Base-by-base conservation (phyloP, 2,888 invertebrate genomes). In the Girardia tigrina region DNA sequence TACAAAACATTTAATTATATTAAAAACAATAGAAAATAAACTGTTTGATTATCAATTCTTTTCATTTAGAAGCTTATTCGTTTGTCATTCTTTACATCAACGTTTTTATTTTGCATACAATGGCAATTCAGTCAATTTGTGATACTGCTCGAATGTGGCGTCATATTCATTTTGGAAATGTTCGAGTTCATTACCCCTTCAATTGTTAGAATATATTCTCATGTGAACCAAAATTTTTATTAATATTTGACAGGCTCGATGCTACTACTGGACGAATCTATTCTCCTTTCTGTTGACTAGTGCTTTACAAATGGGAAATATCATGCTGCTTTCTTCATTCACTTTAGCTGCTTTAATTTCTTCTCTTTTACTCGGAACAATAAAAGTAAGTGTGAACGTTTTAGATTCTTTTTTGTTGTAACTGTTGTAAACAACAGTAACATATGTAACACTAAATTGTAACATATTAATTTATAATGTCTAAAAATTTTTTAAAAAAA, bases 101-200 rank as follows among this genome's bases (percentile, higher is more conserved):
- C 56, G n/a, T 56, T 56, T 56, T 23, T 56, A 4, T 56, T 56
- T 56, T 56, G 56, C n/a, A 4, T 56, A n/a, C 56, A 56, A 56
- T 56, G 56, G 56, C 56, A 56, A 16, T 56, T 56, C n/a, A 56
- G 56, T n/a, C 56, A 56, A n/a, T 56, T 56, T 56, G 56, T 56
- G 4, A 8, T 56, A 16, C 23, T 56, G 23, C n/a, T 56, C 4
- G 56, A 56, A 56, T 12, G 56, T 56, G 56, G 4, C n/a, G 56
- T 56, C n/a, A 56, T 56, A 6, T 56, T 56, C 23, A 23, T 4
- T 12, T 16, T 56, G 4, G 56, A 56, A 12, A 56, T 56, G 56
- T 56, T 56, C n/a, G 56, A 56, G n/a, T 56, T 56, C n/a, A n/a
- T 56, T 12, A 20, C 56, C 23, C 56, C 8, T 8, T 4, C 56